These are phyloP conservation scores for Enteromius viviparus DNA, from an alignment of 2,797 vertebrate genomes.

Conservation along the genomic window DNA sequence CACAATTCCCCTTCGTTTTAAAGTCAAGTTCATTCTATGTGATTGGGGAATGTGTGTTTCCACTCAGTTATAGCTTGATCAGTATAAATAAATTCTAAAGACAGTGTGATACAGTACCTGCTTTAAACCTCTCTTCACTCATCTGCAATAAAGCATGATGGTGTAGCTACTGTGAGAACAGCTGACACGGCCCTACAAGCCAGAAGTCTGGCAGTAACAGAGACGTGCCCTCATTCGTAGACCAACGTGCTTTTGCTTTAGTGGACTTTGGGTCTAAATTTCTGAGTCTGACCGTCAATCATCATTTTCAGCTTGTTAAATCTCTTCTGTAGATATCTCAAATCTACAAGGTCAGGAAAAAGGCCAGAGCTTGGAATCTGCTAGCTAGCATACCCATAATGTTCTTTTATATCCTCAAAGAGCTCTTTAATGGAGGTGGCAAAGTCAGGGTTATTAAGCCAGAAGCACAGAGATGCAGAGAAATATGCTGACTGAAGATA, in stretches of 20 bases:
- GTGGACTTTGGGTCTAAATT: slow-evolving; percentile 20
- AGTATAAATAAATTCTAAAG: slow-evolving; percentile 29
- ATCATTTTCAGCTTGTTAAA: slow-evolving; percentile 33
- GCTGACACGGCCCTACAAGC: slow-evolving; percentile 2
- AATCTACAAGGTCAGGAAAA: slow-evolving; percentile 46
- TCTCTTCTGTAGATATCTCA: slow-evolving; percentile 36
- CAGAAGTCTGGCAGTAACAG: slow-evolving; percentile 18
- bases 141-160: slow-evolving; percentile 37
- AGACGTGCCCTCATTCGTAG: slow-evolving; percentile 22
- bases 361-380: slow-evolving; percentile 30
- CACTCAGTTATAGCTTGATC: slow-evolving; percentile 17
- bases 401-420: slow-evolving; percentile 57
- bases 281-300: slow-evolving; percentile 32
- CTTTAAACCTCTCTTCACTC: slow-evolving; percentile 33
- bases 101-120: slow-evolving; percentile 33
- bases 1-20: background rate
- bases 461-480: slow-evolving; percentile 16
- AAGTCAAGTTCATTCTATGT: background rate
- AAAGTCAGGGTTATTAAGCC: slow-evolving; percentile 50
- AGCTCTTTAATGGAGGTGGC: slow-evolving; percentile 53
- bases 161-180: background rate
- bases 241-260: slow-evolving; percentile 27
- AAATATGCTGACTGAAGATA: slow-evolving; percentile 50
- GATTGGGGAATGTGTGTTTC: slow-evolving; percentile 2
- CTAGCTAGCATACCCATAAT: slow-evolving; percentile 40